A percentile compares a stretch with the other conserved stretches of the same genome.
Evolutionary conservation across 2,113 vertebrate species (phyloP).

Genomic region (Stegostoma tigrinum): DNA sequence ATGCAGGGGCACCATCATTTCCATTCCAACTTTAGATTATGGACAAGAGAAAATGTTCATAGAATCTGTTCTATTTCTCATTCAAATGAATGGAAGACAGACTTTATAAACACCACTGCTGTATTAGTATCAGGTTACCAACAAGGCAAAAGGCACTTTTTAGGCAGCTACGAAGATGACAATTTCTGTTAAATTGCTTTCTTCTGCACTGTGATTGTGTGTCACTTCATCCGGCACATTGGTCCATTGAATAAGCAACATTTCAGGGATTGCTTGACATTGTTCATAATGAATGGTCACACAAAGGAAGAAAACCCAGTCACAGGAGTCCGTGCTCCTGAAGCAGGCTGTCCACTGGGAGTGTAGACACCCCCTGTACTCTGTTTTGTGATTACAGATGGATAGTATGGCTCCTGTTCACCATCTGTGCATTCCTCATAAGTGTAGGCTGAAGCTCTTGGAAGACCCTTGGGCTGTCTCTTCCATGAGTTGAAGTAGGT

Average conservation of each 20-base stretch:
- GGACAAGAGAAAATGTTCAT: conserved; percentile 5
- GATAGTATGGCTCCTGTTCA: conserved; percentile 74
- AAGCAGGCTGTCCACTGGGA: conserved; percentile 69
- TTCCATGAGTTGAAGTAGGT: conserved; percentile 95
- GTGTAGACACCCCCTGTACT: conserved; percentile 84
- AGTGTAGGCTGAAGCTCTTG: conserved; percentile 59
- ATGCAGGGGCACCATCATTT: not conserved
- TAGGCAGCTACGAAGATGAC: conserved; percentile 34
- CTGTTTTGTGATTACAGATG: conserved; percentile 90
- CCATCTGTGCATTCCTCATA: conserved; percentile 75
- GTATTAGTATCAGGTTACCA: not conserved
- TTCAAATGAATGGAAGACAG: conserved; percentile 7
- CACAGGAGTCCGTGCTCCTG: conserved; percentile 80
- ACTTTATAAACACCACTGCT: conserved; percentile 21
- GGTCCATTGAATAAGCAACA: conserved; percentile 16
- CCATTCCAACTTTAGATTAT: not conserved
- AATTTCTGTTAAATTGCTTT: not conserved
- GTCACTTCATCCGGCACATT: conserved; percentile 22
- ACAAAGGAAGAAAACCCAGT: conserved; percentile 96
- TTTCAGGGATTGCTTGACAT: conserved; percentile 1
- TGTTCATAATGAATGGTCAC: conserved; percentile 54
- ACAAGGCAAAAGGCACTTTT: conserved; percentile 27
- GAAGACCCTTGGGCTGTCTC: conserved; percentile 75
- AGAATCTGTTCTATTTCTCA: not conserved
- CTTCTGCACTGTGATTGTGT: conserved; percentile 4